A percentile compares a stretch with the other conserved stretches of the same genome.
Evolutionary conservation across 2,113 vertebrate species (phyloP).

Genomic region (Puma concolor): DNA sequence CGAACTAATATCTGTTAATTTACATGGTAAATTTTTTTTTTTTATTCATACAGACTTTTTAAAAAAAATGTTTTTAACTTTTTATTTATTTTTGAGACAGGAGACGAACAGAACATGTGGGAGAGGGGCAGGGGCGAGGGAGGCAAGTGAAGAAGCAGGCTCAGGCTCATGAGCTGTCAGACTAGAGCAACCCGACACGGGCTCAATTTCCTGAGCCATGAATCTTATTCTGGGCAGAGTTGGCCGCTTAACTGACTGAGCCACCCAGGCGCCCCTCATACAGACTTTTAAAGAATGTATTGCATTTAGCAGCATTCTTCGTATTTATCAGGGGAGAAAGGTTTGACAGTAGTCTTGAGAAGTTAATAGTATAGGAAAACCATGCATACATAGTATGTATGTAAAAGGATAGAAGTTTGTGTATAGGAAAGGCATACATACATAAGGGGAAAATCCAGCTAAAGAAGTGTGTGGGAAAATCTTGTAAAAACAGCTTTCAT

Average conservation of each 20-base stretch:
- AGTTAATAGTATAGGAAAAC: not conserved
- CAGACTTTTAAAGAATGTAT: not conserved
- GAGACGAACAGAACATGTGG: no score
- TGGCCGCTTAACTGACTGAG: no score
- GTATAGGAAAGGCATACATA: not conserved
- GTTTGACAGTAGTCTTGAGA: not conserved
- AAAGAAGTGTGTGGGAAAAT: not conserved
- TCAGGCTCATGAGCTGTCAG: no score
- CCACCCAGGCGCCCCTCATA: not conserved
- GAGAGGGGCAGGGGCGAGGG: no score
- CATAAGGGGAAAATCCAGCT: not conserved
- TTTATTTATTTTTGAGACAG: no score
- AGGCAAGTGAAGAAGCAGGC: no score
- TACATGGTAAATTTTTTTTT: not conserved
- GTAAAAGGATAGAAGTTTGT: no score
- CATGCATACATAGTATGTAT: not conserved
- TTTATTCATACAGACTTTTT: not conserved
- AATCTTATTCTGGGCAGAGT: no score
- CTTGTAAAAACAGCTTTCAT: not conserved
- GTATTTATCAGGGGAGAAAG: not conserved
- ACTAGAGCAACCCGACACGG: no score
- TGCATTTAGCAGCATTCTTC: not conserved
- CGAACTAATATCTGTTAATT: not conserved
- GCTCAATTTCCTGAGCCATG: no score
- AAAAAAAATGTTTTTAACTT: not conserved